Base-by-base conservation (phyloP, 2,113 vertebrate genomes). In the Paraplagusia blochii region DNA sequence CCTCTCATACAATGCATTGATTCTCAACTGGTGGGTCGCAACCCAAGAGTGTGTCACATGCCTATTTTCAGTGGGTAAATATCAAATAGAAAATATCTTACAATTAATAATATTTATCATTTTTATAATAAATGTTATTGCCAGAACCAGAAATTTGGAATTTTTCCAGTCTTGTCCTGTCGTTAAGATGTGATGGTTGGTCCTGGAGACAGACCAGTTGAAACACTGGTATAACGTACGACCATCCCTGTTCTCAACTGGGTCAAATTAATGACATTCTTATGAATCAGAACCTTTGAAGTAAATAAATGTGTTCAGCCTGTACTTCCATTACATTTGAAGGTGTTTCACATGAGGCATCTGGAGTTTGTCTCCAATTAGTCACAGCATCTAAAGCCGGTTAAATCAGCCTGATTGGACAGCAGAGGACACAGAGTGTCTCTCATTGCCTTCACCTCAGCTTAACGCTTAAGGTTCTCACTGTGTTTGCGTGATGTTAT, bases 361-460 rank as follows among this genome's bases (percentile, higher is more conserved):
- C 69, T 81, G 56, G 65, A 71, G 80, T 78, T 71, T 79, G 78
- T 80, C 71, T 50, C 69, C 49, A 54, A 84, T 85, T 87, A 58
- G 74, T 77, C 74, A 84, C 60, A 63, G 76, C 75, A 75, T 79
- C 63, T 76, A 72, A 74, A 72, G 61, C 73, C 66, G 77, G 66
- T 76, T 66, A 78, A 82, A 85, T 69, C n/a, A 14, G 33, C 22
- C 63, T 83, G 85, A 84, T 84, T 84, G 72, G 74, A 63, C 63
- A 33, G 65, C 62, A 22, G 66, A 62, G 66, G 69, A 70, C 80
- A 78, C 65, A 38, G 10, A 82, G 71, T 66, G 72, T 73, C 65
- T 72, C 58, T 8, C 66, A 11, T 48, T 58, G 69, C 76, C 71
- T 48, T n/a, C 34, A 50, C 68, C 68, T 47, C n/a, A 49, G 63